Conservation (phyloP, 1,140 invertebrate species). For the Drosophila serrata region DNA sequence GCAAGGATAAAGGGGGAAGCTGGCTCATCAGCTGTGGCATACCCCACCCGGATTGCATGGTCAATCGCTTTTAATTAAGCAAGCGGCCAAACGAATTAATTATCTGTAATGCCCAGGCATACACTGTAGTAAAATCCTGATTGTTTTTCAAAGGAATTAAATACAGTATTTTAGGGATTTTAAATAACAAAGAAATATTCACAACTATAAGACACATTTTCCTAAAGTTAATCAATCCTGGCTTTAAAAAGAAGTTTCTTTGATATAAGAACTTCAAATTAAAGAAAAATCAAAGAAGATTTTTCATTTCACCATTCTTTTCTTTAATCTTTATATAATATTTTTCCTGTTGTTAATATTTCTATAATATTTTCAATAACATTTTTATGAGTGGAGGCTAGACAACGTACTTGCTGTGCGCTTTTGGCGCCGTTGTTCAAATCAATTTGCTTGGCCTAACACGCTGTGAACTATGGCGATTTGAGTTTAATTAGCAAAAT, state of each 20-base stretch:
- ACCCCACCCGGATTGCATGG: conserved; percentile 16
- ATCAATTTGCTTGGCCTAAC: conserved; percentile 66
- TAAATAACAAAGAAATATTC: neutral
- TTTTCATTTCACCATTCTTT: too few relatives aligned
- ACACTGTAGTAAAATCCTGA: conserved; percentile 16
- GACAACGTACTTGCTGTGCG: neutral
- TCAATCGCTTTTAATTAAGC: conserved; percentile 63
- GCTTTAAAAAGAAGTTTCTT: neutral
- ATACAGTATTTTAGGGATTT: too few relatives aligned
- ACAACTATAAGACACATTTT: neutral
- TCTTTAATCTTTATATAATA: too few relatives aligned
- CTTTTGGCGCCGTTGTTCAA: conserved; percentile 38
- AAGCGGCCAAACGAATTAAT: conserved; percentile 58
- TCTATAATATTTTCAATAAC: too few relatives aligned
- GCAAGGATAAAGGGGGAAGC: neutral
- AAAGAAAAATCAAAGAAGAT: too few relatives aligned
- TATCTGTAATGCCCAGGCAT: conserved; percentile 48
- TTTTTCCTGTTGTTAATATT: too few relatives aligned
- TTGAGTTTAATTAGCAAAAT: conserved; percentile 73
- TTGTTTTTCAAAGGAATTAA: neutral
- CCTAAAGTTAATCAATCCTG: neutral
- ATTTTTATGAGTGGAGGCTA: neutral
- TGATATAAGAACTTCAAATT: neutral
- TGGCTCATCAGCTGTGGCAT: conserved; percentile 29
- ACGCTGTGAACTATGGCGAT: conserved; percentile 60